Evolutionary conservation across 2,113 vertebrate genomes (phyloP).

Genomic region (Trichomycterus rosablanca): DNA sequence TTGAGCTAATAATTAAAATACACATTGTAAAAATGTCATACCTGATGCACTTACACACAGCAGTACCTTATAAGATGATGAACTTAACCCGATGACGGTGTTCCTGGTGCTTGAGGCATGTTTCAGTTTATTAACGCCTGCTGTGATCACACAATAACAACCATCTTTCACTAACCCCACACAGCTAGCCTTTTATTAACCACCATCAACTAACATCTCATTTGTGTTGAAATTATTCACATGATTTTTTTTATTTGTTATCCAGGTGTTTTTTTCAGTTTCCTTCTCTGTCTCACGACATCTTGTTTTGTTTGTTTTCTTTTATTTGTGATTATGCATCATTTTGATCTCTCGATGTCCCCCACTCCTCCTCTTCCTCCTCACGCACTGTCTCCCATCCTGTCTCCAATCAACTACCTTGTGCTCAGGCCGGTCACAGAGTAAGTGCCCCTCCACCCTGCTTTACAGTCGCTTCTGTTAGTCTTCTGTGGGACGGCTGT

Average conservation of each 20-base stretch:
- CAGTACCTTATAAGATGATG: too few relatives aligned
- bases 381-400: conserved; percentile 47
- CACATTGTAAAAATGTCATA: too few relatives aligned
- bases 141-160: background rate
- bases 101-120: too few relatives aligned
- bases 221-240: conserved; percentile 41
- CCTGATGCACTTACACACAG: too few relatives aligned
- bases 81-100: too few relatives aligned
- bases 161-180: conserved; percentile 22
- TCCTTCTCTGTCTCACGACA: conserved; percentile 66
- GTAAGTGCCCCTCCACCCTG: conserved; percentile 79
- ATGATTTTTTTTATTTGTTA: conserved; percentile 32
- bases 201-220: conserved; percentile 39
- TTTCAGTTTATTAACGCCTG: too few relatives aligned
- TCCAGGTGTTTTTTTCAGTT: conserved; percentile 57
- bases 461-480: conserved; percentile 45
- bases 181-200: conserved; percentile 25
- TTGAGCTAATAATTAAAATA: too few relatives aligned
- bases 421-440: conserved; percentile 95
- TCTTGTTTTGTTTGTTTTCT: conserved; percentile 67
- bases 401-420: conserved; percentile 87
- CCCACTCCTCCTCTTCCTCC: conserved; percentile 54
- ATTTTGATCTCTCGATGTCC: conserved; percentile 68
- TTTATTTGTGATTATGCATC: conserved; percentile 79
- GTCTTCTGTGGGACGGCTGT: conserved; percentile 48